A percentile compares a stretch with the other conserved stretches of the same genome.
phyloP scores from a whole-genome alignment of 2,113 vertebrate species.

The Nymphicus hollandicus region DNA sequence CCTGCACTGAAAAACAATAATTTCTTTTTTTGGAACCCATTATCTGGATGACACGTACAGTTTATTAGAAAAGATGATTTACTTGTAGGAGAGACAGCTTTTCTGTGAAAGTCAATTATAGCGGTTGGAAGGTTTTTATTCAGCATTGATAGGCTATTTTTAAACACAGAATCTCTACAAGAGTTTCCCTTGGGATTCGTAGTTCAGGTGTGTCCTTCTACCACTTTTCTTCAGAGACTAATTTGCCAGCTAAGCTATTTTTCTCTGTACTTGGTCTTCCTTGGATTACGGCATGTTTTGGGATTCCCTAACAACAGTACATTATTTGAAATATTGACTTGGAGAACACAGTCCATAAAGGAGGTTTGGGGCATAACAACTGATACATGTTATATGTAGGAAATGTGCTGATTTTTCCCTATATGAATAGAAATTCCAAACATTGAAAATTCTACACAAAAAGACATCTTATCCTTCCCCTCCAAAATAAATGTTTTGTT shows the following conservation, averaged over 20 bases:
- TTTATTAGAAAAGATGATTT: conserved; percentile 12
- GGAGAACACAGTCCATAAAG: not conserved
- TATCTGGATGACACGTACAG: not conserved
- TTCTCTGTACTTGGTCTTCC: not conserved
- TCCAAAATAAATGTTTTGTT: not conserved
- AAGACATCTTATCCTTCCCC: not conserved
- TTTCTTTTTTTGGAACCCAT: not conserved
- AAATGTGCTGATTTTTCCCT: not conserved
- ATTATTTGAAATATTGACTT: not conserved
- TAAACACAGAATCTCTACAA: not conserved
- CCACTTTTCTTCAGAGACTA: not conserved
- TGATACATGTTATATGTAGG: not conserved
- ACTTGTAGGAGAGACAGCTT: not conserved
- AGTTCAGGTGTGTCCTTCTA: not conserved
- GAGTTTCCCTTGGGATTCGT: not conserved
- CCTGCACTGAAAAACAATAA: not conserved
- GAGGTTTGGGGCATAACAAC: not conserved
- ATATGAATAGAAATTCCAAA: not conserved
- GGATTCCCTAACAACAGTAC: not conserved
- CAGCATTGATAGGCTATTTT: not conserved
- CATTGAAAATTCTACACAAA: not conserved
- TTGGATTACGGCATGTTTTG: not conserved
- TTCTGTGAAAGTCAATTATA: not conserved
- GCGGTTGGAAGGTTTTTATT: not conserved
- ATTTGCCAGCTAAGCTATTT: not conserved